Percentiles rank a stretch among this genome's conserved stretches.
Evolutionary conservation across 2,797 vertebrate genomes (phyloP).

Genomic region (Acipenser oxyrinchus): DNA sequence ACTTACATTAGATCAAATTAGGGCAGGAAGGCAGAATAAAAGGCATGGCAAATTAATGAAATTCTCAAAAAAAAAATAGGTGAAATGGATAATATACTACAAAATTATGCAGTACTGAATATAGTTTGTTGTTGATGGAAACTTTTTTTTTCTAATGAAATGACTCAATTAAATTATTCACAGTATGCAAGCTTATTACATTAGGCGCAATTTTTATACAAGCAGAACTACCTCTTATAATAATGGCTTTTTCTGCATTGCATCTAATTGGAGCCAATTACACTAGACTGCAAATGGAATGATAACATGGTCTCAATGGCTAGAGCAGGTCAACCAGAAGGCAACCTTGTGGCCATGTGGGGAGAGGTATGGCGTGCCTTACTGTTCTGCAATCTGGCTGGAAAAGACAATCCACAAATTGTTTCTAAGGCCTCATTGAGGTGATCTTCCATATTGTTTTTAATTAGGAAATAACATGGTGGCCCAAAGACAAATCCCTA

Average conservation of each 20-base stretch:
- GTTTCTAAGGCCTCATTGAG: no score
- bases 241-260: neutral
- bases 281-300: conserved; percentile 4
- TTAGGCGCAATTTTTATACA: neutral
- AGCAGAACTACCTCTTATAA: neutral
- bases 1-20: neutral
- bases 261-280: conserved; percentile 5
- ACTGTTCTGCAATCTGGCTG: no score
- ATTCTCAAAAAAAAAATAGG: neutral
- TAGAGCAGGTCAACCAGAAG: neutral
- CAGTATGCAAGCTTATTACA: neutral
- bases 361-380: neutral
- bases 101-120: neutral
- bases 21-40: neutral
- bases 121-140: neutral
- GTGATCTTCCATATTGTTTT: no score
- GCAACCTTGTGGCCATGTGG: neutral
- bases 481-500: no score
- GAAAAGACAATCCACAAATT: no score
- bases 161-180: conserved; percentile 1
- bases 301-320: neutral
- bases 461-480: no score
- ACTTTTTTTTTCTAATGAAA: conserved; percentile 4
- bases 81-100: neutral
- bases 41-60: neutral